phyloP scores from a whole-genome alignment of 2,888 invertebrate genomes.

The Amiota minor region DNA sequence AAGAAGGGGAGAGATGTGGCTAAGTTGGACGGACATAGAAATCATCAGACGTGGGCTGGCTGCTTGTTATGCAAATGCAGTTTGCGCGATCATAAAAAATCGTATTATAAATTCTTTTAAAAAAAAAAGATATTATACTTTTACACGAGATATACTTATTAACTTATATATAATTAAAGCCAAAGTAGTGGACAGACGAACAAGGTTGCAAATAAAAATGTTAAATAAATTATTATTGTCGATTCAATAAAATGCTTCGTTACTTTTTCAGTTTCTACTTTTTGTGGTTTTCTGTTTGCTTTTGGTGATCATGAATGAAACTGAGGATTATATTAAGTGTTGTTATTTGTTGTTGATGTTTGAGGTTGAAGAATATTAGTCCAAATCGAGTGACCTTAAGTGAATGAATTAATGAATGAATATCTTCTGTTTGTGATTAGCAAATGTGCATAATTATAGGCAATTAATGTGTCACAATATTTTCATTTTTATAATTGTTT shows the following conservation, averaged over 20 bases:
- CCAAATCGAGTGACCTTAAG: not conserved
- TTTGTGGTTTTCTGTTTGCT: too few species aligned
- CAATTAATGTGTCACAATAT: constrained; percentile 15
- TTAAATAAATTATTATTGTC: constrained; percentile 24
- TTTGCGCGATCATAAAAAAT: constrained; percentile 15
- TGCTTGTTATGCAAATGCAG: constrained; percentile 27
- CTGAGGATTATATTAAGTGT: too few species aligned
- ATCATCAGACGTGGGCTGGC: constrained; percentile 19
- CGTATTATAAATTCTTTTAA: not conserved
- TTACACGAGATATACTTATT: not conserved
- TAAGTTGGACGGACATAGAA: not conserved
- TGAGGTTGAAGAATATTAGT: not conserved
- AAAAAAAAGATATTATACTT: not conserved
- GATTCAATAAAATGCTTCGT: constrained; percentile 7
- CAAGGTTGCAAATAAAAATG: constrained; percentile 29
- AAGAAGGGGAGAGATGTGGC: too few species aligned
- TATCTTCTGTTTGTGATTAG: not conserved
- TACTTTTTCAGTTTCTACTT: not conserved
- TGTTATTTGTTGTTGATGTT: not conserved
- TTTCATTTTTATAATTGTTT: not conserved
- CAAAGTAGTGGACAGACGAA: constrained; percentile 8
- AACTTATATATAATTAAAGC: constrained; percentile 10
- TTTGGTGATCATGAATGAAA: too few species aligned
- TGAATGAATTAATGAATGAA: not conserved
- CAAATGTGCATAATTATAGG: constrained; percentile 13